Conservation (phyloP, 92 coral and sea anemone genomes). For the Blastomussa wellsi region DNA sequence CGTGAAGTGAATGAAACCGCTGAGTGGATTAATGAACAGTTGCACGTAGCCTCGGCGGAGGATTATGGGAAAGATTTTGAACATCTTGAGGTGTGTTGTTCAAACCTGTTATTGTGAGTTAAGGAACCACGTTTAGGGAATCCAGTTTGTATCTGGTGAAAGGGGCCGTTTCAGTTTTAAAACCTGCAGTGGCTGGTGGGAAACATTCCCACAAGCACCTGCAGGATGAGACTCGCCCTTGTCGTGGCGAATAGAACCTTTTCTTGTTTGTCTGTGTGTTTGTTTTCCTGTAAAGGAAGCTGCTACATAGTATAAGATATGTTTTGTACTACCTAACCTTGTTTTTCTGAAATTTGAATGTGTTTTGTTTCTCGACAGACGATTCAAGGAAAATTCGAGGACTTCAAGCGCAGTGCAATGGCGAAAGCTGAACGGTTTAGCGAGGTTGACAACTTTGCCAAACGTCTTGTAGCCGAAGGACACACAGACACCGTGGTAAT, state of each 20-base stretch:
- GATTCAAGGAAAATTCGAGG: constrained; percentile 86
- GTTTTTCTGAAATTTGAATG: neutral
- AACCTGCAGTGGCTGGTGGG: too few species aligned
- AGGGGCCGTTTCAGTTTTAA: neutral
- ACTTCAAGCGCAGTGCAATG: constrained; percentile 75
- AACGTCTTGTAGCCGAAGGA: constrained; percentile 90
- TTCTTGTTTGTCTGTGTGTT: too few species aligned
- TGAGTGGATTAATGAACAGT: constrained; percentile 93
- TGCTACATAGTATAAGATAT: too few species aligned
- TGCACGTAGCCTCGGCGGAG: constrained; percentile 85
- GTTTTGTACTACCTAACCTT: neutral
- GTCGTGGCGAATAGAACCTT: too few species aligned
- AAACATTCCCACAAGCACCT: too few species aligned
- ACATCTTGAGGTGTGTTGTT: constrained; percentile 77
- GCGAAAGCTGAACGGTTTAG: constrained; percentile 78
- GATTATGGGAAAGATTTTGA: constrained; percentile 98
- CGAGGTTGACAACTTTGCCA: constrained; percentile 87
- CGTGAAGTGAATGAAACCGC: constrained; percentile 94
- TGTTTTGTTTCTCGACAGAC: constrained; percentile 30
- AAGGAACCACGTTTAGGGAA: neutral
- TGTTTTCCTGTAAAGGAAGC: too few species aligned
- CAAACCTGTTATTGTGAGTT: neutral
- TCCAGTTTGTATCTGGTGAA: neutral
- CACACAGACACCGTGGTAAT: constrained; percentile 91
- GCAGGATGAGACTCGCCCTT: too few species aligned